Evolutionary conservation across 2,888 invertebrate genomes (phyloP).

Genomic region (Metalampra italica): DNA sequence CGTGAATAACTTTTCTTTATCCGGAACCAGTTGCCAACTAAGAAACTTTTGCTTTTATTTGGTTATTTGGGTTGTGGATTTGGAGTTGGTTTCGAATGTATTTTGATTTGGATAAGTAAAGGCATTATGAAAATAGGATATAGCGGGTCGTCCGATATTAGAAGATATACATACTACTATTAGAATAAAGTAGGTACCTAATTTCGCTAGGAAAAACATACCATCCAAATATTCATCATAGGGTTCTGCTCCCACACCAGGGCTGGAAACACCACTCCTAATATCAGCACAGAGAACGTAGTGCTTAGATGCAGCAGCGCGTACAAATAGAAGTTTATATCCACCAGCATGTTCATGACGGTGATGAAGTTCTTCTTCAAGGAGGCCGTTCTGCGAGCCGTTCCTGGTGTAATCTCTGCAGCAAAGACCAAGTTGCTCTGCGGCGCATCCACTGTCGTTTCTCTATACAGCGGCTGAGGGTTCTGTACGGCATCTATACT

Average conservation of each 20-base stretch:
- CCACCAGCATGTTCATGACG: constrained; percentile 57
- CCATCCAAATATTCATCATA: constrained; percentile 62
- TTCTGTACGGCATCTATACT: constrained; percentile 55
- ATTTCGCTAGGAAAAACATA: too few species aligned
- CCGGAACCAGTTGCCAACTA: too few species aligned
- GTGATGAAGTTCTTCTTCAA: constrained; percentile 68
- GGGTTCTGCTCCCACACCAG: constrained; percentile 69
- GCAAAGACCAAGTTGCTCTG: constrained; percentile 51
- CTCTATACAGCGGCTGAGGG: constrained; percentile 76
- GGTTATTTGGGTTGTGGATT: too few species aligned
- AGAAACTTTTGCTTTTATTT: too few species aligned
- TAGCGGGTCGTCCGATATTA: too few species aligned
- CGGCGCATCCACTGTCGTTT: constrained; percentile 71
- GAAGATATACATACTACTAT: too few species aligned
- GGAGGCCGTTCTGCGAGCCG: constrained; percentile 61
- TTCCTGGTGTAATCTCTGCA: constrained; percentile 55
- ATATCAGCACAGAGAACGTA: constrained; percentile 72
- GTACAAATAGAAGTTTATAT: constrained; percentile 76
- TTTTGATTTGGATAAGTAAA: too few species aligned
- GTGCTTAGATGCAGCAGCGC: constrained; percentile 72
- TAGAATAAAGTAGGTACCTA: too few species aligned
- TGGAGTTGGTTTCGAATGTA: too few species aligned
- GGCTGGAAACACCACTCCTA: constrained; percentile 74
- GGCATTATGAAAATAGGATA: too few species aligned
- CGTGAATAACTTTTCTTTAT: too few species aligned